Evolutionary conservation across 1,140 invertebrate genomes (phyloP).

Genomic region (Pogonus chalceus): DNA sequence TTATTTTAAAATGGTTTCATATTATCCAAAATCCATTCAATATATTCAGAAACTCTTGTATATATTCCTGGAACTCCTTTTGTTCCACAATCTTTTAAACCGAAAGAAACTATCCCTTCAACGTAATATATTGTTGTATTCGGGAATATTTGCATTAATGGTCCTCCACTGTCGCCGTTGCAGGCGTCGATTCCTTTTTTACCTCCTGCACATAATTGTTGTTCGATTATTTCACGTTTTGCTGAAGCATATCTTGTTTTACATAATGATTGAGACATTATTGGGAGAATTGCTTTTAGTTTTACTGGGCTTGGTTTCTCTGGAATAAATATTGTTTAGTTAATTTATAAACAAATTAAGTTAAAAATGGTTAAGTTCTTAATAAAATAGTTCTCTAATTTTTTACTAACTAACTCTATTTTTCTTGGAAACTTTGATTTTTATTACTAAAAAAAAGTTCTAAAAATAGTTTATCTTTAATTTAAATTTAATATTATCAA

Average conservation of each 20-base stretch:
- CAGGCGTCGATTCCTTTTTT: constrained; percentile 39
- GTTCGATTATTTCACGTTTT: constrained; percentile 17
- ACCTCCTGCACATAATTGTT: constrained; percentile 42
- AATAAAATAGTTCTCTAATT: too few relatives aligned
- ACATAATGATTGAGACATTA: constrained; percentile 22
- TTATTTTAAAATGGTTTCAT: not conserved
- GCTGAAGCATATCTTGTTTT: constrained; percentile 25
- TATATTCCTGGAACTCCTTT: constrained; percentile 48
- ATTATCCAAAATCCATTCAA: constrained; percentile 39
- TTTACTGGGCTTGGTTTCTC: constrained; percentile 29
- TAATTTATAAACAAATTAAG: too few relatives aligned
- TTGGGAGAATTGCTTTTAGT: constrained; percentile 25
- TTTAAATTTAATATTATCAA: too few relatives aligned
- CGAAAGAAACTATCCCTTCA: constrained; percentile 51
- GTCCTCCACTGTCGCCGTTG: constrained; percentile 49
- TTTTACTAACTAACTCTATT: too few relatives aligned
- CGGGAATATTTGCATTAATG: constrained; percentile 37
- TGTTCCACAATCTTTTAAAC: constrained; percentile 44
- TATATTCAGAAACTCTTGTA: constrained; percentile 44
- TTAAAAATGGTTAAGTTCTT: too few relatives aligned
- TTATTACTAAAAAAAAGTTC: too few relatives aligned
- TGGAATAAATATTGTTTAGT: too few relatives aligned
- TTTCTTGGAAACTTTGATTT: too few relatives aligned
- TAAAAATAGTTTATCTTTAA: too few relatives aligned
- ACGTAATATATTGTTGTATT: constrained; percentile 21